Evolutionary conservation across 2,113 vertebrate species (phyloP), one percentile per base, ranked within the genome.

Genomic region (Rynchops niger): DNA sequence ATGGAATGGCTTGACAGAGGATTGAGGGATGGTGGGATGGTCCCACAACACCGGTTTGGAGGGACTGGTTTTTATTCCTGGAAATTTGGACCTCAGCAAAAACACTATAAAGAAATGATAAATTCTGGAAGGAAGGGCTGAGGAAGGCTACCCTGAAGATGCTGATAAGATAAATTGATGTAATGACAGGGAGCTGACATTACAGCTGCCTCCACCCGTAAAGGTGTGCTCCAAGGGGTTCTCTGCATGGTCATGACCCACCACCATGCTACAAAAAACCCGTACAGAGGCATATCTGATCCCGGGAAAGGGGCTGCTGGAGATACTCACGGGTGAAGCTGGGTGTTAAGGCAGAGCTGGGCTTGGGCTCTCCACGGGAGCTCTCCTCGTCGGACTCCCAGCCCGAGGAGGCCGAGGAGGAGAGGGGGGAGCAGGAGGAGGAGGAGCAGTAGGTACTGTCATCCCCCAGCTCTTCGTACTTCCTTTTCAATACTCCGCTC

Each of bases 401-500:
- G 90, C 98, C 98, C 0, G 97, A 98, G 17, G 99, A 99, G 38
- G 98, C 98, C 0, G 99, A 99, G 58, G 98, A 98, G 85, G 98
- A 98, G 25, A 98, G 99, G 27, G 99, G 98, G 65, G 99, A 99
- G 82, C 99, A 99, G 63, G 99, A 99, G 63, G 98, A 98, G 2
- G 98, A 98, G 19, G 99, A 99, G 88, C 98, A 99, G 98, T 98
- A 99, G 86, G 98, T 98, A 20, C 97, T 98, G 96, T 99, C 99
- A 95, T 98, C 99, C 69, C 99, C 99, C 98, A 99, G 97, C 98
- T 99, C 99, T 97, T 99, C 98, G 29, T 99, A 99, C 97, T 99
- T 99, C 98, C 99, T 99, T 98, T 99, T 99, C 94, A 99, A 98
- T 76, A 99, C 96, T 86, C 99, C 99, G 13, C 98, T 99, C 99